phyloP scores from a whole-genome alignment of 2,888 invertebrate genomes.

The Gandaritis pyraliata region DNA sequence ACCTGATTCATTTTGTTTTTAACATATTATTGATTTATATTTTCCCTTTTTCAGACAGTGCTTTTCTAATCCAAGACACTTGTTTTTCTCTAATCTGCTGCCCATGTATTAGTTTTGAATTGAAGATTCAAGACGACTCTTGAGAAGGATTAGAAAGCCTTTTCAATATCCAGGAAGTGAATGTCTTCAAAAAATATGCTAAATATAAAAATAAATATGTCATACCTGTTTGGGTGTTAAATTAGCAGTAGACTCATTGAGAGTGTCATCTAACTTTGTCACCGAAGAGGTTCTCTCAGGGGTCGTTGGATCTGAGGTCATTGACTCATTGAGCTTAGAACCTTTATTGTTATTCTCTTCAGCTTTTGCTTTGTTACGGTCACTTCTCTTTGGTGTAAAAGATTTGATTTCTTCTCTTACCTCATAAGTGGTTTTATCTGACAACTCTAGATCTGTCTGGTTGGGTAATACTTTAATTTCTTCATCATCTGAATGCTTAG shows the following conservation, averaged over 20 bases:
- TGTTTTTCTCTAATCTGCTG: too few relatives aligned
- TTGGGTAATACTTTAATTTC: slow-evolving; percentile 33
- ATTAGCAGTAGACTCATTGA: slow-evolving; percentile 60
- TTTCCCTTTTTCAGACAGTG: too few relatives aligned
- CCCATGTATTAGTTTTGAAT: too few relatives aligned
- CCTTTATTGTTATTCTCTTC: slow-evolving; percentile 56
- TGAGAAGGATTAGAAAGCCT: too few relatives aligned
- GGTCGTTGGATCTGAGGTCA: slow-evolving; percentile 54
- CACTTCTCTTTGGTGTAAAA: slow-evolving; percentile 61
- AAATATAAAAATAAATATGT: not conserved
- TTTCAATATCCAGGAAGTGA: too few relatives aligned
- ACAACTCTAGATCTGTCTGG: slow-evolving; percentile 32
- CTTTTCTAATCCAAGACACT: too few relatives aligned
- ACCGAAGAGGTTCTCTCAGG: slow-evolving; percentile 62
- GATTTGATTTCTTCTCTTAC: slow-evolving; percentile 24
- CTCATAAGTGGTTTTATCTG: slow-evolving; percentile 14
- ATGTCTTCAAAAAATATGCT: too few relatives aligned
- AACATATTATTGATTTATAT: too few relatives aligned
- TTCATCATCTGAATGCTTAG: slow-evolving; percentile 22
- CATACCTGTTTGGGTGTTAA: slow-evolving; percentile 72
- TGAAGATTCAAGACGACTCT: too few relatives aligned
- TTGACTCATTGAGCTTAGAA: slow-evolving; percentile 58
- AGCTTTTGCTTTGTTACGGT: slow-evolving; percentile 54
- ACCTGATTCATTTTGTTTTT: too few relatives aligned
- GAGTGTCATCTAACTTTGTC: slow-evolving; percentile 59